These are phyloP conservation scores for Atherinomorus stipes DNA, from an alignment of 2,113 vertebrate species.

Conservation along the genomic window DNA sequence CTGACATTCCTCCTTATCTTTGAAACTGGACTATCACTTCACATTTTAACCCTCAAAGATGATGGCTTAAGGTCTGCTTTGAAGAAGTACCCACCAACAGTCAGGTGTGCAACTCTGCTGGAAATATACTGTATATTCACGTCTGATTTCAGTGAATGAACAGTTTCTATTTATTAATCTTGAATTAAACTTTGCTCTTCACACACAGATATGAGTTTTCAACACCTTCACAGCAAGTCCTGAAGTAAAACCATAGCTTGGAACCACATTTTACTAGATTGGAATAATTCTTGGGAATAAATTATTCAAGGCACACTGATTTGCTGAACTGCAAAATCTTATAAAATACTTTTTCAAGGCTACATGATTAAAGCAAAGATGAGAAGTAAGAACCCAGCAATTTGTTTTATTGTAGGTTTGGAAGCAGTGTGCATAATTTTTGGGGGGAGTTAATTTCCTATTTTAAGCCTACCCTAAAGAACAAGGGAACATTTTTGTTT, in stretches of 20 bases:
- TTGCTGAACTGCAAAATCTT: conserved; percentile 3
- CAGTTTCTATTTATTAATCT: too few relatives aligned
- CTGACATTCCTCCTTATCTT: too few relatives aligned
- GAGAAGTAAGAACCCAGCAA: not conserved
- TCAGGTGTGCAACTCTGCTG: too few relatives aligned
- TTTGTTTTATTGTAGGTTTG: conserved; percentile 9
- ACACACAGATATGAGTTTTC: not conserved
- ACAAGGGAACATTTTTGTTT: not conserved
- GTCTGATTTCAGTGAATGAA: too few relatives aligned
- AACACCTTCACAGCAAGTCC: not conserved
- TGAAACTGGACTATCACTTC: too few relatives aligned
- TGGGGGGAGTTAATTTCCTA: conserved; percentile 7
- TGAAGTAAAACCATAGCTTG: not conserved
- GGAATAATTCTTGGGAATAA: not conserved
- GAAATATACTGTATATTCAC: too few relatives aligned
- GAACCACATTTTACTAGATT: not conserved
- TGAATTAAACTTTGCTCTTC: not conserved
- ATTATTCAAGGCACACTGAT: conserved; percentile 7
- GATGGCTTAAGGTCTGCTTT: too few relatives aligned
- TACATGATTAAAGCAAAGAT: conserved; percentile 19
- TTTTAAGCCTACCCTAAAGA: not conserved
- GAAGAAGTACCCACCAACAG: too few relatives aligned
- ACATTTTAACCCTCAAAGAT: too few relatives aligned
- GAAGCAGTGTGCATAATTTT: not conserved
- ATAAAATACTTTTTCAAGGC: conserved; percentile 7